These are phyloP conservation scores for Microchirus variegatus DNA, from an alignment of 2,797 vertebrate genomes.

Conservation along the genomic window DNA sequence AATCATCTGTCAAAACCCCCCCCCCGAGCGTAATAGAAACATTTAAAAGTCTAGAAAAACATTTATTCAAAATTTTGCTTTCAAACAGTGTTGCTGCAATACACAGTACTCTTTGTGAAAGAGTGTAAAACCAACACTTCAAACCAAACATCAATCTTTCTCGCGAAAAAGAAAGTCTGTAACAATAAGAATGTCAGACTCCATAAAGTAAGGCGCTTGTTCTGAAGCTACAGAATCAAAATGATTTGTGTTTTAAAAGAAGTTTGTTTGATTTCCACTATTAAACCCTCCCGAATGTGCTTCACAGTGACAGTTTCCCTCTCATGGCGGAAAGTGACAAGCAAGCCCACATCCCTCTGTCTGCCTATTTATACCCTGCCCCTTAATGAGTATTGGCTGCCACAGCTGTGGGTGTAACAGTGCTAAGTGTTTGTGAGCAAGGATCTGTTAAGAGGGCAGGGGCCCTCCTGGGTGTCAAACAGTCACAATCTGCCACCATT, in stretches of 20 bases:
- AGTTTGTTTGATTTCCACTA: too few relatives aligned
- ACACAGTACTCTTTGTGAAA: not conserved
- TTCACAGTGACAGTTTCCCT: not conserved
- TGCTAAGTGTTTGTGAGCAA: not conserved
- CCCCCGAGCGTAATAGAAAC: constrained; percentile 9
- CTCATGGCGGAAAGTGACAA: not conserved
- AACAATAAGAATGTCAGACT: too few relatives aligned
- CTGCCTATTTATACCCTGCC: not conserved
- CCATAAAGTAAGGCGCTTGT: too few relatives aligned
- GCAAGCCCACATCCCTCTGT: not conserved
- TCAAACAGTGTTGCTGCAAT: not conserved
- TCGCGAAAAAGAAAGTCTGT: not conserved
- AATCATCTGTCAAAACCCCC: constrained; percentile 26
- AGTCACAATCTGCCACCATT: constrained; percentile 5
- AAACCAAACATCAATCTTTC: not conserved
- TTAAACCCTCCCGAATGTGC: not conserved
- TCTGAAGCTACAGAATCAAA: too few relatives aligned
- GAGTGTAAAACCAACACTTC: not conserved
- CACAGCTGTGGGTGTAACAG: not conserved
- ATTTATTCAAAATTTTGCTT: not conserved
- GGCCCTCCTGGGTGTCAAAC: not conserved
- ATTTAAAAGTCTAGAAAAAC: not conserved
- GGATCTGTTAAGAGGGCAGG: not conserved
- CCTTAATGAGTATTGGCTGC: constrained; percentile 1
- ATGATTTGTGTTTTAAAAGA: too few relatives aligned